Evolutionary conservation across 2,797 vertebrate species (phyloP).

Genomic region (Microctenopoma lineatum): DNA sequence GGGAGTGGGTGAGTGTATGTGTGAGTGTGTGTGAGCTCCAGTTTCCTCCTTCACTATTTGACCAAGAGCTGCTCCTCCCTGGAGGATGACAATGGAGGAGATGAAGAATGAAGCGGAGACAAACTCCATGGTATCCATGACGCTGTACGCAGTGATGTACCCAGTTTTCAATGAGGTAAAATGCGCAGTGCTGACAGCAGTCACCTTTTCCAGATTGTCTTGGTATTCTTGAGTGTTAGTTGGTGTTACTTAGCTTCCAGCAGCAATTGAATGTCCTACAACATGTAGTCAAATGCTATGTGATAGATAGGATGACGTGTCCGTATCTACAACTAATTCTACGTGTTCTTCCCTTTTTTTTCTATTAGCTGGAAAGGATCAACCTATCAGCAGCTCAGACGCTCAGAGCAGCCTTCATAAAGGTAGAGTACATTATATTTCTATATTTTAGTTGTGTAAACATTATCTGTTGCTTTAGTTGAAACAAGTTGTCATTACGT

Average conservation of each 20-base stretch:
- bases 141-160: slow-evolving; percentile 98
- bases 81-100: slow-evolving; percentile 99
- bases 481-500: not conserved
- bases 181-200: not conserved
- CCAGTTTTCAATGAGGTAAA: slow-evolving; percentile 98
- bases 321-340: slow-evolving; percentile 13
- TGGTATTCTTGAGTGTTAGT: not conserved
- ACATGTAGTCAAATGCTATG: not conserved
- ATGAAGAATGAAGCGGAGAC: slow-evolving; percentile 99
- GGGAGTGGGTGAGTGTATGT: slow-evolving; percentile 66
- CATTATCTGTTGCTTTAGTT: not conserved
- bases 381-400: slow-evolving; percentile 99
- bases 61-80: slow-evolving; percentile 86
- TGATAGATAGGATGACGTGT: not conserved
- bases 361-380: slow-evolving; percentile 93
- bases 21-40: slow-evolving; percentile 84
- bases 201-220: not conserved
- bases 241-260: not conserved
- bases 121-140: slow-evolving; percentile 99
- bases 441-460: no score
- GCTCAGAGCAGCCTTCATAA: slow-evolving; percentile 97
- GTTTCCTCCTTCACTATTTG: slow-evolving; percentile 68
- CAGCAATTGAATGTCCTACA: not conserved
- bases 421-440: slow-evolving; percentile 82
- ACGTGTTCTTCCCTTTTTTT: not conserved